Evolutionary conservation across 2,113 vertebrate genomes (phyloP).

Genomic region (Xiphophorus hellerii): DNA sequence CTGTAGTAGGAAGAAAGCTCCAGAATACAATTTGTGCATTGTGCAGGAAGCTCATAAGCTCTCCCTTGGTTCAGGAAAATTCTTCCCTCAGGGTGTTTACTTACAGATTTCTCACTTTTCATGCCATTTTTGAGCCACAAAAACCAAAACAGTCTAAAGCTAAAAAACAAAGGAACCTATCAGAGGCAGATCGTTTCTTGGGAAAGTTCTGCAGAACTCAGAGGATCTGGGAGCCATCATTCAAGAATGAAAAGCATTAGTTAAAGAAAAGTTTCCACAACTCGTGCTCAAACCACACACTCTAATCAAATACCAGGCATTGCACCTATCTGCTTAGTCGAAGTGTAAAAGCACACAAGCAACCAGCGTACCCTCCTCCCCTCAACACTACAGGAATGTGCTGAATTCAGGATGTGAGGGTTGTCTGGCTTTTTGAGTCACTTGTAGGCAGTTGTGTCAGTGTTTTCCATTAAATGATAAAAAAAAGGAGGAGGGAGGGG

Average conservation of each 20-base stretch:
- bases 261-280: not conserved
- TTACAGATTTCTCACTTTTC: too few species aligned
- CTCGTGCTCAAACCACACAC: not conserved
- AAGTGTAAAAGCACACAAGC: constrained; percentile 5
- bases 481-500: not conserved
- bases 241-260: not conserved
- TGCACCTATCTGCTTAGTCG: not conserved
- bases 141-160: too few species aligned
- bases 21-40: too few species aligned
- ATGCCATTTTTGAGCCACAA: too few species aligned
- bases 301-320: constrained; percentile 9
- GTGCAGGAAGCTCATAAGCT: too few species aligned
- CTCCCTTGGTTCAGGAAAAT: too few species aligned
- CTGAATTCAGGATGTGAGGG: constrained; percentile 31
- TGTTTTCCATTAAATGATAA: not conserved
- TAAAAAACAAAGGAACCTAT: too few species aligned
- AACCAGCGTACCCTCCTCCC: constrained; percentile 6
- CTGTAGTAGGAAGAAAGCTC: too few species aligned
- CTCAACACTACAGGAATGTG: constrained; percentile 37
- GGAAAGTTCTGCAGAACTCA: too few species aligned
- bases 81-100: too few species aligned
- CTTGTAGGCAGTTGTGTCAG: not conserved
- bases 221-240: not conserved
- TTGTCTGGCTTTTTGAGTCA: constrained; percentile 22
- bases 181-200: too few species aligned